Conservation (phyloP, 1,140 invertebrate species). For the Heliothis subflexa region DNA sequence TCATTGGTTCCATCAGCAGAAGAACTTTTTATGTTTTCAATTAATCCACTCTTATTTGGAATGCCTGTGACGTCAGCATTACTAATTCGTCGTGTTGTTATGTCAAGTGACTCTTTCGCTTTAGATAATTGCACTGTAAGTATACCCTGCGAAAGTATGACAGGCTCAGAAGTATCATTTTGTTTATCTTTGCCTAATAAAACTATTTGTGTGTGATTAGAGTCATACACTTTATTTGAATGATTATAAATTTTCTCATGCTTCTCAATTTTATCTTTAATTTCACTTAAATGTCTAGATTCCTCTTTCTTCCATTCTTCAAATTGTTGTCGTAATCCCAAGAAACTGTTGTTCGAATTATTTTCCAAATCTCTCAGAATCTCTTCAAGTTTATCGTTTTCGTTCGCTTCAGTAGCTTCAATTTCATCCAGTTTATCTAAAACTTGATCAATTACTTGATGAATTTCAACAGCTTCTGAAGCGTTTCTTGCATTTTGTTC, state of each 20-base stretch:
- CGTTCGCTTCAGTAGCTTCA: conserved; percentile 37
- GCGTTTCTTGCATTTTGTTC: conserved; percentile 59
- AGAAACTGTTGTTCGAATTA: conserved; percentile 18
- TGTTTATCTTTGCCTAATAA: neutral
- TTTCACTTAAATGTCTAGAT: conserved; percentile 15
- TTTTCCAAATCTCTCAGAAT: conserved; percentile 23
- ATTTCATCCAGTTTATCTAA: conserved; percentile 48
- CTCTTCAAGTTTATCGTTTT: conserved; percentile 54
- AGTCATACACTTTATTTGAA: neutral
- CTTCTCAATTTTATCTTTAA: conserved; percentile 22
- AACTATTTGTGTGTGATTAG: neutral
- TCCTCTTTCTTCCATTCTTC: conserved; percentile 50
- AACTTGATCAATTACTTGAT: conserved; percentile 59
- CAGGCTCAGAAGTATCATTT: neutral
- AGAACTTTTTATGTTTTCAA: neutral
- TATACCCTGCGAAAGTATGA: neutral
- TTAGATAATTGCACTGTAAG: neutral
- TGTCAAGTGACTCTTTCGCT: neutral
- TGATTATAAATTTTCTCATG: conserved; percentile 10
- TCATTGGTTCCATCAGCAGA: neutral
- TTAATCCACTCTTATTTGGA: neutral
- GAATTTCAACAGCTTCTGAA: conserved; percentile 60
- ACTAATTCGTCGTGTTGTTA: neutral
- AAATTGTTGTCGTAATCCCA: conserved; percentile 35
- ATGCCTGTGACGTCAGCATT: neutral